Conservation (phyloP, 2,797 vertebrate genomes). For the Helarctos malayanus region DNA sequence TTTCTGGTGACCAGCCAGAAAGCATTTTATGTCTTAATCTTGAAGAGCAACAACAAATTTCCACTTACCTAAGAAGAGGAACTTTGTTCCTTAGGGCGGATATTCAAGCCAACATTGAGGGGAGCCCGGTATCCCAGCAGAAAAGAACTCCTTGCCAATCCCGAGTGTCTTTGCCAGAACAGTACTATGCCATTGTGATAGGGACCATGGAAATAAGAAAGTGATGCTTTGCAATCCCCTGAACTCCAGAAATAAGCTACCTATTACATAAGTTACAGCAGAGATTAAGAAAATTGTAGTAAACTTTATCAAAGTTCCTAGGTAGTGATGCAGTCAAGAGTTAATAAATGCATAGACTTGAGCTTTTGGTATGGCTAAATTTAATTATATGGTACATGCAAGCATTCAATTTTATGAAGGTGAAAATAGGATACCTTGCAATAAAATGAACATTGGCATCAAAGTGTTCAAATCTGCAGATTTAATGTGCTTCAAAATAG, state of each 20-base stretch:
- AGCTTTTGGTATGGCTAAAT: slow-evolving; percentile 85
- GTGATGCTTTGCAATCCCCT: background rate
- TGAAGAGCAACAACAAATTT: slow-evolving; percentile 64
- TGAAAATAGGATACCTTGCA: slow-evolving; percentile 86
- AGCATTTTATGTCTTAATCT: slow-evolving; percentile 54
- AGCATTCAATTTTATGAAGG: slow-evolving; percentile 89
- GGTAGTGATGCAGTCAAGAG: slow-evolving; percentile 80
- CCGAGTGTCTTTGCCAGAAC: background rate
- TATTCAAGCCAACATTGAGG: background rate
- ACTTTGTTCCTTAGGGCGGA: slow-evolving; percentile 4
- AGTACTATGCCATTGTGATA: background rate
- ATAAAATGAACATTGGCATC: slow-evolving; percentile 84
- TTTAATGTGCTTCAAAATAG: slow-evolving; percentile 85
- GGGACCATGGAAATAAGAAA: background rate
- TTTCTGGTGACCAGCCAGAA: slow-evolving; percentile 74
- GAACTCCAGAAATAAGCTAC: background rate
- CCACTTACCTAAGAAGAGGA: slow-evolving; percentile 34
- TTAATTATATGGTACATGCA: slow-evolving; percentile 88
- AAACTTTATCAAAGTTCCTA: slow-evolving; percentile 84
- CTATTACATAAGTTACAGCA: slow-evolving; percentile 4
- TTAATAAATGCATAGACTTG: slow-evolving; percentile 84
- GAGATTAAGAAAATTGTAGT: slow-evolving; percentile 52
- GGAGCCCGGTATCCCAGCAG: background rate
- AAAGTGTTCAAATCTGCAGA: slow-evolving; percentile 85
- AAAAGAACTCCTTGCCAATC: background rate